Evolutionary conservation across 92 coral and sea anemone genomes (phyloP).

Genomic region (Siderastrea radians): DNA sequence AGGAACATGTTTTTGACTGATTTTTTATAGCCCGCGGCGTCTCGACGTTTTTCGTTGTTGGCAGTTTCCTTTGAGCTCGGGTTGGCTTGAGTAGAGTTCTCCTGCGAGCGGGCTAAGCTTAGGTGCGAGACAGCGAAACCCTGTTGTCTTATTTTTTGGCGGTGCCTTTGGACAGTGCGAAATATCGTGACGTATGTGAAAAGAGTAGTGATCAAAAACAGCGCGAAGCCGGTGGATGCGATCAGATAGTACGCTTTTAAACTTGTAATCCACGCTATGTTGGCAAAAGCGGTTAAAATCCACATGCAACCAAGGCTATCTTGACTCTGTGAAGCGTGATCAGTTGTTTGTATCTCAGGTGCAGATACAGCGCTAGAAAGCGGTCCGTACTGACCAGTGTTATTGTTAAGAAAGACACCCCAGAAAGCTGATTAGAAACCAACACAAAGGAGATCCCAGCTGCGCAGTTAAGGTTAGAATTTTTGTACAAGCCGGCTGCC

Average conservation of each 20-base stretch:
- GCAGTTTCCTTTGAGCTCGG: too few species aligned
- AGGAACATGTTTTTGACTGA: slow-evolving; percentile 10
- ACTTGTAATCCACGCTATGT: background rate
- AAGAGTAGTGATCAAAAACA: background rate
- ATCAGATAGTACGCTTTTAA: slow-evolving; percentile 11
- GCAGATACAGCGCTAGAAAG: background rate
- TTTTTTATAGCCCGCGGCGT: background rate
- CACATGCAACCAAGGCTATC: background rate
- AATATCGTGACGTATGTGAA: slow-evolving; percentile 11
- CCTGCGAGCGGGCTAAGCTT: background rate
- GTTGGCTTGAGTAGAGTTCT: background rate
- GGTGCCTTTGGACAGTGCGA: slow-evolving; percentile 11
- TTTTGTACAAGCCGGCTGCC: slow-evolving; percentile 6
- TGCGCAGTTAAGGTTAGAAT: background rate
- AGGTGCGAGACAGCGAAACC: background rate
- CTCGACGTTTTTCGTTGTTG: too few species aligned
- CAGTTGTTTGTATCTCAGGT: too few species aligned
- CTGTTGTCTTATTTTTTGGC: slow-evolving; percentile 1
- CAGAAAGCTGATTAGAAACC: background rate
- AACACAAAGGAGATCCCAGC: background rate
- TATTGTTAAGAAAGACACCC: slow-evolving; percentile 1
- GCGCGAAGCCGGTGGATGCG: background rate
- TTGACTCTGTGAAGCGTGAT: background rate
- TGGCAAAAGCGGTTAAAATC: background rate
- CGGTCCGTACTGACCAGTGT: slow-evolving; percentile 4